These are phyloP conservation scores for Microhierax caerulescens DNA, from an alignment of 2,797 vertebrate species.

Conservation along the genomic window DNA sequence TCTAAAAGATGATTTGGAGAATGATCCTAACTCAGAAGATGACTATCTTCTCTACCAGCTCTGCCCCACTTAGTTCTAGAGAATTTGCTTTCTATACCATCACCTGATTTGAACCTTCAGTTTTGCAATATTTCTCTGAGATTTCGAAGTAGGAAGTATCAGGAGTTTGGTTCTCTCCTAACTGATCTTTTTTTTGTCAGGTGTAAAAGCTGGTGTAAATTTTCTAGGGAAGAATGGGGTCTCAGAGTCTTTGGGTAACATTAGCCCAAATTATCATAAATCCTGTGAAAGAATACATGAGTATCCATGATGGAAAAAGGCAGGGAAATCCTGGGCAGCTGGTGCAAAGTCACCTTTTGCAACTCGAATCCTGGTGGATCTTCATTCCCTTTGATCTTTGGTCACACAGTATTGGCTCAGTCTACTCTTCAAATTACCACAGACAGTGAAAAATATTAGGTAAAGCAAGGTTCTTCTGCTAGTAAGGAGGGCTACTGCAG, in stretches of 20 bases:
- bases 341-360: neutral
- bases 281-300: neutral
- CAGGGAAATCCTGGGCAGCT: neutral
- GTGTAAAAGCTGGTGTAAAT: neutral
- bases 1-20: neutral
- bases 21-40: neutral
- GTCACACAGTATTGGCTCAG: neutral
- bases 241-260: neutral
- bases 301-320: neutral
- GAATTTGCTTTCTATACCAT: neutral
- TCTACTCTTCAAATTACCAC: neutral
- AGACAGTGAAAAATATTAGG: neutral
- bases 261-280: neutral
- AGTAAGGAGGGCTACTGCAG: neutral
- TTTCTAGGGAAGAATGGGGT: neutral
- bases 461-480: neutral
- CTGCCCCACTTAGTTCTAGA: neutral
- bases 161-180: neutral
- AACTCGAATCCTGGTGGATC: rapidly evolving
- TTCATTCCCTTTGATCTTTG: neutral
- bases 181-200: neutral
- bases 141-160: neutral
- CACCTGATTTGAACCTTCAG: neutral
- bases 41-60: neutral
- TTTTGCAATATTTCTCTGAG: neutral